Base-by-base conservation (phyloP, 1,140 invertebrate species). In the Hyposmocoma kahamanoa region DNA sequence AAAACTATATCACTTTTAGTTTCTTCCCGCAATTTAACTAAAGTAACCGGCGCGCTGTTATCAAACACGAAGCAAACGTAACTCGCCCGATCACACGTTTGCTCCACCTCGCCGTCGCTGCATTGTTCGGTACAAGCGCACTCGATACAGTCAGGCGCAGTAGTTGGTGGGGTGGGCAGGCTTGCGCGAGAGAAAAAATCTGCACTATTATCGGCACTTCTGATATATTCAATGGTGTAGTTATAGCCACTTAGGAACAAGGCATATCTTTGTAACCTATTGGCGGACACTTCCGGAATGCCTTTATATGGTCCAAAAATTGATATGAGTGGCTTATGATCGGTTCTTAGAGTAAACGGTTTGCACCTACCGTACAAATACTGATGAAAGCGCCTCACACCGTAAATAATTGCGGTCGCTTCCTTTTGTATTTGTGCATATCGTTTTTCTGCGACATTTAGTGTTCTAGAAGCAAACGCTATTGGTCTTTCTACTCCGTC, bases 321-420 rank as follows among this genome's bases (percentile, higher is more conserved):
- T 1, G 32, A 36, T 36, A 36, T 36, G 8, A 36, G 15, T n/a
- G 32, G 32, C 18, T 36, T 36, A 15, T 36, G 32, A 36, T 36
- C 32, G 8, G 32, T 36, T 2, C 32, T 1, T 36, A 36, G 18
- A 15, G 15, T 17, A 17, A 36, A 36, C 8, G 32, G 32, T 17
- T 36, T 17, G 3, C 13, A 36, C 15, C 32, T 36, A 15, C 32
- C 32, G 32, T 36, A 36, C 8, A 36, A 36, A 36, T 36, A 36
- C 26, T 73, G 56, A 52, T 67, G 65, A 60, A 83, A 85, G 28
- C 58, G 49, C 32, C 79, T 62, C 4, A 62, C 53, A 15, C 59
- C 63, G 56, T 78, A 88, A 0, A 87, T 59, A 42, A 86, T 74
- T 9, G 82, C 77, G 11, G 86, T 48, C 4, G 79, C 54, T 57